Evolutionary conservation across 53 echinoderm and acorn worm species (phyloP).

Genomic region (Glandiceps talaboti): DNA sequence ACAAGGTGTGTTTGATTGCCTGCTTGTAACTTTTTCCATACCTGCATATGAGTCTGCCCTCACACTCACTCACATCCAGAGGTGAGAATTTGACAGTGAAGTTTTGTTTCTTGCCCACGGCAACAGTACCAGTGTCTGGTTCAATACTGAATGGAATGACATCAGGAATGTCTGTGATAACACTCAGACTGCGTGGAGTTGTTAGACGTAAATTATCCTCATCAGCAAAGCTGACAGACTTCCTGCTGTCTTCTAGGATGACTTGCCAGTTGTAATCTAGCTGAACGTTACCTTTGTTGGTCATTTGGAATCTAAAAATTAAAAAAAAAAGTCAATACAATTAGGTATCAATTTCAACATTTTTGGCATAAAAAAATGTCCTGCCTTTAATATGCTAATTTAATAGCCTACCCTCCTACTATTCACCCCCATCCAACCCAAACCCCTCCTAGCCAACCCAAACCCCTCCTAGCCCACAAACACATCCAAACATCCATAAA

Average conservation of each 20-base stretch:
- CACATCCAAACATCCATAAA: too few relatives aligned
- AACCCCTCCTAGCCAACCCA: too few relatives aligned
- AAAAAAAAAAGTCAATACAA: too few relatives aligned
- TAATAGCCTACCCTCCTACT: too few relatives aligned
- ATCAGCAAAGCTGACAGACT: conserved; percentile 95
- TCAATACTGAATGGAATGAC: conserved; percentile 67
- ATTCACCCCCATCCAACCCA: too few relatives aligned
- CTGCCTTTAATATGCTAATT: too few relatives aligned
- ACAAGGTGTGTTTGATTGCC: too few relatives aligned
- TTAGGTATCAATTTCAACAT: too few relatives aligned
- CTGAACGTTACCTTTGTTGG: conserved; percentile 84
- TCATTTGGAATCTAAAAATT: conserved; percentile 48
- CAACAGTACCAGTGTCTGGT: conserved; percentile 68
- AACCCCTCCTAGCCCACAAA: too few relatives aligned
- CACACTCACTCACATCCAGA: conserved; percentile 83
- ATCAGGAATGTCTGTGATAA: conserved; percentile 29
- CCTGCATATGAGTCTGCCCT: conserved; percentile 99
- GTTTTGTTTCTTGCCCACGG: conserved; percentile 88
- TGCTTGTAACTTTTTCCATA: too few relatives aligned
- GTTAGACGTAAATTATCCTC: conserved; percentile 84
- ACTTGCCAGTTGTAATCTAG: conserved; percentile 96
- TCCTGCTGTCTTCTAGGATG: conserved; percentile 78
- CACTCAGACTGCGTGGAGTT: conserved; percentile 45
- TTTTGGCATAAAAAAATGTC: too few relatives aligned
- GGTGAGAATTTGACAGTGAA: conserved; percentile 90